These are phyloP conservation scores for Propsilocerus akamusi DNA, from an alignment of 1,140 invertebrate species.

Conservation along the genomic window DNA sequence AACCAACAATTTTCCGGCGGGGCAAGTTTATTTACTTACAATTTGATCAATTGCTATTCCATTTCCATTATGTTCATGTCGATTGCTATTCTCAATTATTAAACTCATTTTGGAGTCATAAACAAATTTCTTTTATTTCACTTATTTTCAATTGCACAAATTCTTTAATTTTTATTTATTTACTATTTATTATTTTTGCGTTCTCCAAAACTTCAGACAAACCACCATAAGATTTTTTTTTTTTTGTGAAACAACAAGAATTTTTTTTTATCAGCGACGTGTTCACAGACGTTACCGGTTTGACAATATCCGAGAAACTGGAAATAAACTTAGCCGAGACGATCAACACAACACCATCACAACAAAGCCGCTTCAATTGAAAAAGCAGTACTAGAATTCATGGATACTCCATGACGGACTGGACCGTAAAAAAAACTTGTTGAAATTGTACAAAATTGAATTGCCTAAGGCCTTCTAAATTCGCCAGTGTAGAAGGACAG, in stretches of 20 bases:
- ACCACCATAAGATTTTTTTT: neutral
- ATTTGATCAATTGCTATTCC: neutral
- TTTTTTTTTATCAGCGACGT: neutral
- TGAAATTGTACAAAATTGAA: too few relatives aligned
- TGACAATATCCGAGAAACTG: neutral
- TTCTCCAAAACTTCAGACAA: too few relatives aligned
- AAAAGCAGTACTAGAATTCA: too few relatives aligned
- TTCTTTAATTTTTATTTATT: neutral
- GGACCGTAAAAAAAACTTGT: too few relatives aligned
- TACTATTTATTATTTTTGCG: neutral
- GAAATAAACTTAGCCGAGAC: too few relatives aligned
- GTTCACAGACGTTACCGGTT: neutral
- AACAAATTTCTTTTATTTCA: neutral
- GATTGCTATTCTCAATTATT: neutral
- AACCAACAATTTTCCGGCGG: too few relatives aligned
- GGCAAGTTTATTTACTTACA: slow-evolving; percentile 1
- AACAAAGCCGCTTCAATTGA: too few relatives aligned
- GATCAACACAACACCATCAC: too few relatives aligned
- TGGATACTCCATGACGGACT: too few relatives aligned
- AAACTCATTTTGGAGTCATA: neutral
- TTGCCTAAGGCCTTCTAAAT: too few relatives aligned
- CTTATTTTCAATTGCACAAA: neutral
- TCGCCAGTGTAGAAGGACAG: too few relatives aligned
- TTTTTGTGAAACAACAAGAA: neutral
- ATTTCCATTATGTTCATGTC: slow-evolving; percentile 1